Base-by-base conservation (phyloP, 2,113 vertebrate species). In the Arothron firmamentum region DNA sequence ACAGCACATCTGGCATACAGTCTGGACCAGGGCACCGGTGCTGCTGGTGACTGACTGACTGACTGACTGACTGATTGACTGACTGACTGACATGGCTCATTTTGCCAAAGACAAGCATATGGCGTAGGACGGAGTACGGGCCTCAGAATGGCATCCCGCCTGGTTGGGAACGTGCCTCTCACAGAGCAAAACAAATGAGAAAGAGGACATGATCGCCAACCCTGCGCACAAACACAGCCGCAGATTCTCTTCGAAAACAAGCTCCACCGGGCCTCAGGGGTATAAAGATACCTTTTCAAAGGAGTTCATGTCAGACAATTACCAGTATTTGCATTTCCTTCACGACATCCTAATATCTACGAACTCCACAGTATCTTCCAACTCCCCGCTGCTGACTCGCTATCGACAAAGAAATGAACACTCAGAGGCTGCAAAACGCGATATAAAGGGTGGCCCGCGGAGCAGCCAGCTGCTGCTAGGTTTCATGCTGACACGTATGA, bases 181-280 rank as follows among this genome's bases (percentile, higher is more conserved):
- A 63, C 73, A 5, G 60, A 85, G 84, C 79, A 78, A 79, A 83
- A 87, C 81, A 83, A 86, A 88, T 82, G 80, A 83, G 78, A 64
- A 74, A 42, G 70, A 85, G 78, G 85, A 88, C 73, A 86, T 5
- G 8, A 87, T 78, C 81, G 72, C 72, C 82, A 82, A 88, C 87
- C 81, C 81, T 58, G 43, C 53, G 52, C 54, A 68, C 78, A 70
- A 67, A 83, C 75, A 63, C 76, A 56, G 72, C 74, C 60, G 86
- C 80, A 83, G 77, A 85, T 86, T 84, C 80, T 61, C 77, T 67
- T 79, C 62, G 65, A 69, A 73, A 58, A 57, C 34, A 19, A 69
- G 70, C 66, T 62, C 61, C 70, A 72, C 25, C 45, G 79, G 4
- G 34, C 9, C 34, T 38, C 64, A 64, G 62, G 77, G 82, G 73